Evolutionary conservation across 1,140 invertebrate species (phyloP), one percentile per base, ranked within the genome.

Genomic region (Scaptomyza montana): DNA sequence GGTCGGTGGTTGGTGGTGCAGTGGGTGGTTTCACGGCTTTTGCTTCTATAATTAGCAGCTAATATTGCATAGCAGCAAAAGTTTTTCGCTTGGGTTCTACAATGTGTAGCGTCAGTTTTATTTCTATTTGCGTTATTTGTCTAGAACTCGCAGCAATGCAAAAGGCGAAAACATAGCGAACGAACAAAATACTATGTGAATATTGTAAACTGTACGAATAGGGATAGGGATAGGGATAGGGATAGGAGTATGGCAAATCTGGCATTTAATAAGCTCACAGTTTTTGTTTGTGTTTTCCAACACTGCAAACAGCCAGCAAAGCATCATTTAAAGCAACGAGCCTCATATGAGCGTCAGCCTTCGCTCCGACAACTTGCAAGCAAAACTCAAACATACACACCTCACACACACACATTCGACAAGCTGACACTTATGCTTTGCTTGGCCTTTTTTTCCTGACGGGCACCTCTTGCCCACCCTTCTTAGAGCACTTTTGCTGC

Each of bases 281-380:
- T 89, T 89, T 76, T 55, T 89, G 84, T 89, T 89, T 89, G 85
- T 89, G 85, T 89, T 89, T 84, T 89, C 66, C 80, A 89, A 89
- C 84, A 89, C 84, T 87, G 84, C 70, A 86, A 86, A 86, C 81
- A 85, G 67, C 21, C 56, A 54, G 65, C 54, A 68, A 53, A 60
- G 25, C 33, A 64, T 53, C 60, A 51, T 25, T 60, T 57, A 16
- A 60, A 67, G 71, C 53, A 59, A 25, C 60, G 30, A 33, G 64
- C 25, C 72, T 66, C 73, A 84, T 80, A 80, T 80, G 74, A 80
- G 80, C 19, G 46, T 51, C 54, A 33, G 30, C 46, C 61, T 43
- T 5, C 49, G 53, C 30, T 13, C 39, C 25, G 12, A 53, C 51
- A 49, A 60, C 49, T 66, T 46, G 67, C 77, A 64, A 50, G 61